Evolutionary conservation across 2,797 vertebrate species (phyloP), one percentile per base, ranked within the genome.

Genomic region (Brachymystax lenok): DNA sequence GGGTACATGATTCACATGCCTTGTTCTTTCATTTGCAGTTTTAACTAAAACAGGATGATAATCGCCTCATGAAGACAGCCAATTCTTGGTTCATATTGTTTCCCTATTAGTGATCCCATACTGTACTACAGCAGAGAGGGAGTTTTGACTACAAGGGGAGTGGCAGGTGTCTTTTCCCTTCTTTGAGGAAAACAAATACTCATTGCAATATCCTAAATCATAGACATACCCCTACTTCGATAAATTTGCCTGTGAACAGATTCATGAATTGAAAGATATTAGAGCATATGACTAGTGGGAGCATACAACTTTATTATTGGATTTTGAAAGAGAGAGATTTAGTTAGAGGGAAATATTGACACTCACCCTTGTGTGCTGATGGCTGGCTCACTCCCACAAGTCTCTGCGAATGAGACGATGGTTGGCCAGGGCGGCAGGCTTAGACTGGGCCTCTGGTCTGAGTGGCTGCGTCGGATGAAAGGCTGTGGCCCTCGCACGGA

Each of bases 361-460:
- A 85, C 96, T 96, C 90, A 99, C 98, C 96, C 96, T 67, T 91
- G 88, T 68, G 90, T 95, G 82, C 81, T 85, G 73, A 94, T 92
- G 0, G 87, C 21, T 0, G 96, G 90, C 30, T 97, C 96, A 61
- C 95, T 96, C 5, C 93, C 87, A 40, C 92, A 95, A 17, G 86
- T 92, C 80, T 93, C 90, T 81, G 93, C 92, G 74, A 93, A 86
- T 54, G 93, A 95, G 71, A 88, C 64, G 17, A 2, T 80, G 5
- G 1, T 91, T 35, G 83, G 78, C 56, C 90, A 93, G 19, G 85
- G 77, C 35, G 77, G 89, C 74, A 89, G 76, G 71, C 33, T 93
- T 52, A 91, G 66, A 51, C 94, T 95, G 0, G 93, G 94, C 67
- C 91, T 94, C 77, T 90, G 90, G 71, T 97, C 96, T 12, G 96